Evolutionary conservation across 92 coral and sea anemone genomes (phyloP).

Genomic region (Porites cylindrica): DNA sequence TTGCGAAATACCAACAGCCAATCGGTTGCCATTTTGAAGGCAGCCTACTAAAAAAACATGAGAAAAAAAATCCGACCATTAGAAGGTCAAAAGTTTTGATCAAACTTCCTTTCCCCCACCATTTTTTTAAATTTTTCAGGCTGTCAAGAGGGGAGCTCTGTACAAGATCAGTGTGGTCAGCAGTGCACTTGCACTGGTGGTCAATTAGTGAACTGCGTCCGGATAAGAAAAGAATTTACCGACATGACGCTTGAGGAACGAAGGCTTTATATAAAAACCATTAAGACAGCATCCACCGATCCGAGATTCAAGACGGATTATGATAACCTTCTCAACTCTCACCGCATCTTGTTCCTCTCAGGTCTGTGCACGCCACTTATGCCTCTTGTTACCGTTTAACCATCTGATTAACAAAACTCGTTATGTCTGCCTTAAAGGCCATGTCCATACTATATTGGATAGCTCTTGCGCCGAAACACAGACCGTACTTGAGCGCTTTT

Average conservation of each 20-base stretch:
- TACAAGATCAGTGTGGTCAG: conserved; percentile 78
- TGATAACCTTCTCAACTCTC: conserved; percentile 62
- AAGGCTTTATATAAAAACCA: conserved; percentile 45
- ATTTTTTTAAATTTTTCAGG: not conserved
- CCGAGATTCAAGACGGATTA: conserved; percentile 56
- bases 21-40: too few species aligned
- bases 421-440: too few species aligned
- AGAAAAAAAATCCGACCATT: too few species aligned
- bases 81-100: too few species aligned
- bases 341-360: conserved; percentile 57
- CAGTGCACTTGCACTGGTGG: conserved; percentile 80
- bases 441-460: too few species aligned
- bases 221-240: conserved; percentile 77
- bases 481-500: too few species aligned
- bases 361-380: not conserved
- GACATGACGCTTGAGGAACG: conserved; percentile 67
- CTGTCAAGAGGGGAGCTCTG: conserved; percentile 42
- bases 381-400: not conserved
- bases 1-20: too few species aligned
- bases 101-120: too few species aligned
- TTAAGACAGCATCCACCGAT: conserved; percentile 69
- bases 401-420: too few species aligned
- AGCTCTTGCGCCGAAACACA: too few species aligned
- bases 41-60: too few species aligned
- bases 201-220: conserved; percentile 58